Evolutionary conservation across 2,888 invertebrate genomes (phyloP).

Genomic region (Parnassius orleans): DNA sequence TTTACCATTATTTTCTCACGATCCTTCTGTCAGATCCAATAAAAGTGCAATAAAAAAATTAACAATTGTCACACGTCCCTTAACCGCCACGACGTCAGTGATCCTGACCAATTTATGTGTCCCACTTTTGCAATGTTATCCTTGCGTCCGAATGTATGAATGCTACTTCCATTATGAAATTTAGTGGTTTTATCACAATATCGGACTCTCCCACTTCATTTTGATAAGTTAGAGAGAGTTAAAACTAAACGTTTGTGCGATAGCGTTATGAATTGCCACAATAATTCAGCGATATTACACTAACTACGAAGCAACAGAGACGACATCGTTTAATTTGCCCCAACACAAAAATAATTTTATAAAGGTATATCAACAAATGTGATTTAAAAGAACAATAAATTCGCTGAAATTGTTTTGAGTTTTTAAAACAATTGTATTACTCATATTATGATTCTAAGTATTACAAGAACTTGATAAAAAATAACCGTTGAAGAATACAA

Average conservation of each 20-base stretch:
- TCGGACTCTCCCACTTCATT: slow-evolving; percentile 33
- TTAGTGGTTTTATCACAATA: slow-evolving; percentile 40
- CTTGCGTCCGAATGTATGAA: slow-evolving; percentile 50
- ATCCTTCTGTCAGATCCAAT: slow-evolving; percentile 33
- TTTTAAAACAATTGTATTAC: background rate
- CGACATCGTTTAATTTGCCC: background rate
- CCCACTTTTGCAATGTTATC: slow-evolving; percentile 50
- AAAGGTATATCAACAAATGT: too few relatives aligned
- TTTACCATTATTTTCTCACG: slow-evolving; percentile 54
- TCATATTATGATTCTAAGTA: background rate
- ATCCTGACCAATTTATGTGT: slow-evolving; percentile 59
- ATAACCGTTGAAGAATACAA: slow-evolving; percentile 29
- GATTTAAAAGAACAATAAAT: background rate
- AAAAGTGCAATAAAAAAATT: slow-evolving; percentile 31
- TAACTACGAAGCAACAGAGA: slow-evolving; percentile 17
- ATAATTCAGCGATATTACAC: slow-evolving; percentile 11
- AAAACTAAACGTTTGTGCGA: slow-evolving; percentile 25
- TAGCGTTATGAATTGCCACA: slow-evolving; percentile 12
- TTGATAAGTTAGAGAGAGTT: slow-evolving; percentile 34
- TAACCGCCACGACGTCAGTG: slow-evolving; percentile 34
- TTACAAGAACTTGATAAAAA: slow-evolving; percentile 1
- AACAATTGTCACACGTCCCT: slow-evolving; percentile 37
- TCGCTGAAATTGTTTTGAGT: background rate
- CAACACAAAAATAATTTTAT: background rate
- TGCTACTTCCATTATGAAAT: slow-evolving; percentile 44